phyloP scores from a whole-genome alignment of 2,888 invertebrate species.

The Parnassius smintheus region DNA sequence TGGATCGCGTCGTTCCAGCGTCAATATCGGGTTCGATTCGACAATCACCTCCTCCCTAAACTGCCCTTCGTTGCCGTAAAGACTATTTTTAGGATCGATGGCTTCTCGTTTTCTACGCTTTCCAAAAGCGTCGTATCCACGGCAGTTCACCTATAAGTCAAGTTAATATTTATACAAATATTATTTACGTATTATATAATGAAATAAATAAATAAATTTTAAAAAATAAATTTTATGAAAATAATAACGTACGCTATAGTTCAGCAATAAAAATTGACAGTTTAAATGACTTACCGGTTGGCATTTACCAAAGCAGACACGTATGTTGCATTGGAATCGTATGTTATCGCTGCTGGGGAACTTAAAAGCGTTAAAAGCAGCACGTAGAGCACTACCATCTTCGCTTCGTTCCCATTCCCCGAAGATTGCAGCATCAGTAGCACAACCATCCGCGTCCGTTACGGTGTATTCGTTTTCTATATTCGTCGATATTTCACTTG shows the following conservation, averaged over 20 bases:
- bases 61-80: conserved; percentile 87
- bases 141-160: conserved; percentile 88
- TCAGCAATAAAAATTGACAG: neutral
- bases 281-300: conserved; percentile 87
- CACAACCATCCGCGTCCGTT: conserved; percentile 96
- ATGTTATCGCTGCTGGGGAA: conserved; percentile 97
- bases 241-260: no score
- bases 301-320: conserved; percentile 96
- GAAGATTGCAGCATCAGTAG: conserved; percentile 95
- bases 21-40: conserved; percentile 94
- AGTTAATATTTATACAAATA: neutral
- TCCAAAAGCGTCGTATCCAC: conserved; percentile 94
- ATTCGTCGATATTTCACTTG: conserved; percentile 88
- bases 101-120: conserved; percentile 86
- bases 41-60: conserved; percentile 96
- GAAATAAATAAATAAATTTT: no score
- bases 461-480: conserved; percentile 95
- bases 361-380: conserved; percentile 96
- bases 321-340: conserved; percentile 96
- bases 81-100: conserved; percentile 71
- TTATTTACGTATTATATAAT: no score
- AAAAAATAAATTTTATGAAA: no score
- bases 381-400: conserved; percentile 91
- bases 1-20: conserved; percentile 92
- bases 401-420: conserved; percentile 96